phyloP scores from a whole-genome alignment of 2,113 vertebrate species.

The Scomber japonicus region DNA sequence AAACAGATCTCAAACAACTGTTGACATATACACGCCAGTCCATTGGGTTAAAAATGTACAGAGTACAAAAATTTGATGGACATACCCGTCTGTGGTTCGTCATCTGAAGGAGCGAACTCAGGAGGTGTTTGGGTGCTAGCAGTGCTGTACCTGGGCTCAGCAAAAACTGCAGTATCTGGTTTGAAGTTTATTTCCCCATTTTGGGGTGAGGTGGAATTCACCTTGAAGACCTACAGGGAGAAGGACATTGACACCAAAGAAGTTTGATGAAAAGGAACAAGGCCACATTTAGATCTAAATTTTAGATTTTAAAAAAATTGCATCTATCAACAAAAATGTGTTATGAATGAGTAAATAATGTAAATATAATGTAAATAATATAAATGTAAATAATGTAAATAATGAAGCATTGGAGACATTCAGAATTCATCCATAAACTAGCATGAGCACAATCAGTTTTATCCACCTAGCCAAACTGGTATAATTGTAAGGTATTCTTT shows the following conservation, averaged over 20 bases:
- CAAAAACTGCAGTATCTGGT: slow-evolving; percentile 79
- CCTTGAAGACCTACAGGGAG: slow-evolving; percentile 89
- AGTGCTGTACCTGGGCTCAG: slow-evolving; percentile 85
- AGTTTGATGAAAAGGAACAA: not conserved
- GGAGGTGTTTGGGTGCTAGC: slow-evolving; percentile 94
- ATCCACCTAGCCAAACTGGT: too few species aligned
- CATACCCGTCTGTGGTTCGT: slow-evolving; percentile 85
- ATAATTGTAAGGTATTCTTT: too few species aligned
- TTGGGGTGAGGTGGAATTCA: slow-evolving; percentile 85
- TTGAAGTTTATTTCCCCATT: slow-evolving; percentile 87
- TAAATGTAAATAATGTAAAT: too few species aligned
- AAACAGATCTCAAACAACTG: slow-evolving; percentile 1
- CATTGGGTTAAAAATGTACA: not conserved
- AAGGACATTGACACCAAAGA: not conserved
- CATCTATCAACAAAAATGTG: not conserved
- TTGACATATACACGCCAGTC: not conserved
- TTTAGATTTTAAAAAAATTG: too few species aligned
- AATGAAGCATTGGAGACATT: too few species aligned
- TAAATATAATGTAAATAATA: too few species aligned
- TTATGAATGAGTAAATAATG: not conserved
- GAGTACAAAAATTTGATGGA: not conserved
- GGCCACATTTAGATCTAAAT: not conserved
- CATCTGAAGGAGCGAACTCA: slow-evolving; percentile 88
- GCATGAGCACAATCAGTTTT: too few species aligned
- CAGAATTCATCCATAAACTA: too few species aligned